These are phyloP conservation scores for Anthoptus insignis DNA, from an alignment of 2,888 invertebrate genomes.

Conservation along the genomic window DNA sequence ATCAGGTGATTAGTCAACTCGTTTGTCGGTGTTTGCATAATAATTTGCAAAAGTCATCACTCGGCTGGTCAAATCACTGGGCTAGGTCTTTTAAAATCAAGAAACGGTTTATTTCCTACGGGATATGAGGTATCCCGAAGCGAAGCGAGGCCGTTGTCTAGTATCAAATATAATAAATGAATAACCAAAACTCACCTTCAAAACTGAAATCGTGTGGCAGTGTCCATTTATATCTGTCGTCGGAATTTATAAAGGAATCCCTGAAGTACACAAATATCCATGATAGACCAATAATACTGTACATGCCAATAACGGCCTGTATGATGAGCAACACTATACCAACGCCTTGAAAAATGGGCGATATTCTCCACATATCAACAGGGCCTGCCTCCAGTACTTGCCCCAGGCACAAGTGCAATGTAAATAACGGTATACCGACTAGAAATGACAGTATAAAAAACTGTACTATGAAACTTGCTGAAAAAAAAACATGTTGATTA, in stretches of 20 bases:
- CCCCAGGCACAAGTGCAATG: conserved; percentile 94
- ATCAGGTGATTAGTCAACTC: no score
- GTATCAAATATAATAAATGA: no score
- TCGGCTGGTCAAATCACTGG: no score
- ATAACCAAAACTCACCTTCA: conserved; percentile 86
- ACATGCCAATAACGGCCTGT: conserved; percentile 94
- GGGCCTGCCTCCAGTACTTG: conserved; percentile 95
- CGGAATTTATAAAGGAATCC: conserved; percentile 94
- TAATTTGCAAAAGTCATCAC: no score
- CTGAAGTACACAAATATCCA: conserved; percentile 97
- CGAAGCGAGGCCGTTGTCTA: no score
- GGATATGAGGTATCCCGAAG: no score
- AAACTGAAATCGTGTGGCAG: conserved; percentile 90
- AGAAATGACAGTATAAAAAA: conserved; percentile 94
- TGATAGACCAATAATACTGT: conserved; percentile 95
- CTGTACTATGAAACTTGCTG: conserved; percentile 95
- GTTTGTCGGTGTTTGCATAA: no score
- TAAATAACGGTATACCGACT: conserved; percentile 94
- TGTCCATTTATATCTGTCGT: conserved; percentile 94
- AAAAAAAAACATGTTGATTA: conserved; percentile 57
- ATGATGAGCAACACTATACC: conserved; percentile 93
- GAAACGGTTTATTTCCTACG: no score
- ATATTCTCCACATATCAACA: conserved; percentile 97
- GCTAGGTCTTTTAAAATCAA: no score
- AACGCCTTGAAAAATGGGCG: conserved; percentile 96